Percentiles rank a stretch among this genome's conserved stretches.
These are phyloP conservation scores for Noctua janthe DNA, from an alignment of 2,888 invertebrate species.

Conservation along the genomic window DNA sequence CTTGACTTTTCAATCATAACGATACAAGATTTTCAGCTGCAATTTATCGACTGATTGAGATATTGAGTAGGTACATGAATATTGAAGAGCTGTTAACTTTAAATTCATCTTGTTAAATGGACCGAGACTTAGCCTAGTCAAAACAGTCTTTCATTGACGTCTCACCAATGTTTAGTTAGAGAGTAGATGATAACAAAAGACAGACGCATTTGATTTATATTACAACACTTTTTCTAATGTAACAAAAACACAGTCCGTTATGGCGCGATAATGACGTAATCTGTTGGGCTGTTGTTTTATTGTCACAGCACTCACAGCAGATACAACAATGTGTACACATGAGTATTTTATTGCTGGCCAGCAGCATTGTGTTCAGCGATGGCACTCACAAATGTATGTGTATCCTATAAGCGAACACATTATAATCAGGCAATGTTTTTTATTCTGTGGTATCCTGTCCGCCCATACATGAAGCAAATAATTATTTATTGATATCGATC, in stretches of 20 bases:
- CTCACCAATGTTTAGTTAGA: constrained; percentile 42
- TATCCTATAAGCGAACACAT: constrained; percentile 27
- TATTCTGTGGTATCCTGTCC: constrained; percentile 43
- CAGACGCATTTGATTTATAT: constrained; percentile 42
- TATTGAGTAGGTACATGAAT: constrained; percentile 14
- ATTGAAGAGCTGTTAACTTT: constrained; percentile 24
- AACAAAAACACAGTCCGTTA: constrained; percentile 63
- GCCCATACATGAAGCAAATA: constrained; percentile 21
- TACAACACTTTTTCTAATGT: constrained; percentile 56
- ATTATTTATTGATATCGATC: constrained; percentile 35
- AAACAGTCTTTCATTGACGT: constrained; percentile 15
- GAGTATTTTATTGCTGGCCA: constrained; percentile 75
- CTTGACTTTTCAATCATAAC: not conserved
- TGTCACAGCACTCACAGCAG: constrained; percentile 60
- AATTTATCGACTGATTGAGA: not conserved
- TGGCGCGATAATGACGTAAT: constrained; percentile 71
- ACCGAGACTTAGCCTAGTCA: not conserved
- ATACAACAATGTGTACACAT: constrained; percentile 71
- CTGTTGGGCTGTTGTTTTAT: constrained; percentile 61
- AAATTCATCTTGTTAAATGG: constrained; percentile 41
- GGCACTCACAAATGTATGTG: constrained; percentile 49
- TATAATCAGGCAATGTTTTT: constrained; percentile 45
- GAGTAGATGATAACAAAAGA: constrained; percentile 39
- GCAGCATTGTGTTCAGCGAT: constrained; percentile 70
- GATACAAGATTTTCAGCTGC: not conserved